A percentile compares a stretch with the other conserved stretches of the same genome.
phyloP scores from a whole-genome alignment of 2,797 vertebrate genomes.

The Liasis olivaceus region DNA sequence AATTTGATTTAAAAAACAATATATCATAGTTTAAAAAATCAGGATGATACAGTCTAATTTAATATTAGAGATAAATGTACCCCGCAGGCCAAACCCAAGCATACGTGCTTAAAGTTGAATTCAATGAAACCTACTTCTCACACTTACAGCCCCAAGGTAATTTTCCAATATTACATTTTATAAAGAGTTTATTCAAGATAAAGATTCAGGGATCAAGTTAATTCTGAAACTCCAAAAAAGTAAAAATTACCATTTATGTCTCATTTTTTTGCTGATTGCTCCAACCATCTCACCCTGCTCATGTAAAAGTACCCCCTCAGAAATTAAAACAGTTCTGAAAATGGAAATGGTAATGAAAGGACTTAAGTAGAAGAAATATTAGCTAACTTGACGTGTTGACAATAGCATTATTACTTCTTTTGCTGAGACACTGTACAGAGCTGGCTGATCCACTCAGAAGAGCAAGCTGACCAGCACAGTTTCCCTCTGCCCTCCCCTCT shows the following conservation, averaged over 20 bases:
- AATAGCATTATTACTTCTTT: neutral
- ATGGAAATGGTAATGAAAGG: neutral
- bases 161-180: neutral
- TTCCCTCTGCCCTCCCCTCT: neutral
- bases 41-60: neutral
- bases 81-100: neutral
- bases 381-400: neutral
- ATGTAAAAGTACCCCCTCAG: neutral
- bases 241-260: neutral
- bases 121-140: neutral
- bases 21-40: neutral
- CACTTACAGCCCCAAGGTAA: neutral
- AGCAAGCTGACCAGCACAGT: neutral
- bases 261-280: neutral
- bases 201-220: neutral
- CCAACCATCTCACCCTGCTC: neutral
- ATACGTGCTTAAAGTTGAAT: neutral
- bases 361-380: neutral
- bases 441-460: neutral
- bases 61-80: neutral
- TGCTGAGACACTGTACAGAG: neutral
- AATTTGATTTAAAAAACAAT: neutral
- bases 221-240: neutral
- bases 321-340: neutral
- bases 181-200: neutral